Conservation (phyloP, 2,888 invertebrate species). For the Dimorphilus gyrociliatus region DNA sequence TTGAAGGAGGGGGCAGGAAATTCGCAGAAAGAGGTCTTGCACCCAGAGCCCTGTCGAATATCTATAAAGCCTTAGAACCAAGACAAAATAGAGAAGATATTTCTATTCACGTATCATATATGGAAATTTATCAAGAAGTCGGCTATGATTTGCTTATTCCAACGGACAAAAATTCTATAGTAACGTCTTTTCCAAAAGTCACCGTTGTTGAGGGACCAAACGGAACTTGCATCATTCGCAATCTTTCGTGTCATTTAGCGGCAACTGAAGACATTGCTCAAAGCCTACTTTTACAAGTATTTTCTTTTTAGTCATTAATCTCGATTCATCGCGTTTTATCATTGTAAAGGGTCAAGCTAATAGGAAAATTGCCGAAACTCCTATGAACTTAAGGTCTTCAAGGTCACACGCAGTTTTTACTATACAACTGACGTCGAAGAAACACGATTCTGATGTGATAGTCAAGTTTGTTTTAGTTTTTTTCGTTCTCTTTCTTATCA, state of each 20-base stretch:
- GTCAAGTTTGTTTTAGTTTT: slow-evolving; percentile 15
- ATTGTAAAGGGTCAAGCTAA: slow-evolving; percentile 28
- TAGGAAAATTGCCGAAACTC: slow-evolving; percentile 28
- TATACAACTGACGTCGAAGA: slow-evolving; percentile 22
- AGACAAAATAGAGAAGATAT: slow-evolving; percentile 18
- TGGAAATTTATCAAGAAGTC: slow-evolving; percentile 32
- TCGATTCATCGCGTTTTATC: neutral
- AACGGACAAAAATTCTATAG: slow-evolving; percentile 17
- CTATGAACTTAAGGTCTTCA: slow-evolving; percentile 29
- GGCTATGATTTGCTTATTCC: slow-evolving; percentile 29
- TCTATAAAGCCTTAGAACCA: slow-evolving; percentile 22
- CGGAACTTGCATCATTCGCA: slow-evolving; percentile 21
- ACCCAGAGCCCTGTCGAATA: slow-evolving; percentile 26
- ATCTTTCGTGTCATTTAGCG: slow-evolving; percentile 24
- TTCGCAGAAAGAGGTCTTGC: slow-evolving; percentile 23
- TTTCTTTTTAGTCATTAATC: neutral
- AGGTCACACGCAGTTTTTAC: slow-evolving; percentile 32
- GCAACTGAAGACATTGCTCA: slow-evolving; percentile 30
- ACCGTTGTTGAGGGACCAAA: slow-evolving; percentile 23
- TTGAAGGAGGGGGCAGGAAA: slow-evolving; percentile 23
- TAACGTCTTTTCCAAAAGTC: slow-evolving; percentile 29
- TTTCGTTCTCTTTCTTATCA: neutral
- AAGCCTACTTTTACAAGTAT: slow-evolving; percentile 22
- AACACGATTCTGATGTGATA: slow-evolving; percentile 19
- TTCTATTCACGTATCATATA: slow-evolving; percentile 24